A percentile compares a stretch with the other conserved stretches of the same genome.
Evolutionary conservation across 2,888 invertebrate genomes (phyloP).

Genomic region (Fragum sueziense): DNA sequence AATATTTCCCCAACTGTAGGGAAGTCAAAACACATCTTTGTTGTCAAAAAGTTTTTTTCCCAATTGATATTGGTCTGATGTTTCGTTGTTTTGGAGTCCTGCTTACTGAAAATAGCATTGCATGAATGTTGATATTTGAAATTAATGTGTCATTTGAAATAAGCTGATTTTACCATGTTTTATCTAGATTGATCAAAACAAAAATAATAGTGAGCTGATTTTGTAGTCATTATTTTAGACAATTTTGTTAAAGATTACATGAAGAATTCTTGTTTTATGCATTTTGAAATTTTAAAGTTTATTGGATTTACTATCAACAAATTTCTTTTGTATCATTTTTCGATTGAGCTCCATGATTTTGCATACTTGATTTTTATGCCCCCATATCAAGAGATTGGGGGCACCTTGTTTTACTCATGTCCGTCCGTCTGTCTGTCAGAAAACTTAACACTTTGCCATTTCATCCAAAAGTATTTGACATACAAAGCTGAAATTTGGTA

Average conservation of each 20-base stretch:
- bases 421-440: too few relatives aligned
- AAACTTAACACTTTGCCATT: too few relatives aligned
- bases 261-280: background rate
- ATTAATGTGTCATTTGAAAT: background rate
- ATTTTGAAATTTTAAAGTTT: background rate
- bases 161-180: background rate
- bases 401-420: too few relatives aligned
- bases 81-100: background rate
- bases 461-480: too few relatives aligned
- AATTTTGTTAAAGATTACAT: background rate
- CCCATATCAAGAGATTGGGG: too few relatives aligned
- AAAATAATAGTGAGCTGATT: background rate
- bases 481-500: too few relatives aligned
- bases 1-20: background rate
- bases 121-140: too few relatives aligned
- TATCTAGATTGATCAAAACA: background rate
- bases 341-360: background rate
- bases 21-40: background rate
- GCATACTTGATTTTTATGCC: background rate
- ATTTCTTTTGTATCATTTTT: background rate
- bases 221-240: background rate
- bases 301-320: background rate
- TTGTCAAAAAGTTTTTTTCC: background rate
- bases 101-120: too few relatives aligned
- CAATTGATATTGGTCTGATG: background rate